Percentiles rank a stretch among this genome's conserved stretches.
These are phyloP conservation scores for Oscheius sp. DNA, from an alignment of 2,888 invertebrate genomes.

Conservation along the genomic window DNA sequence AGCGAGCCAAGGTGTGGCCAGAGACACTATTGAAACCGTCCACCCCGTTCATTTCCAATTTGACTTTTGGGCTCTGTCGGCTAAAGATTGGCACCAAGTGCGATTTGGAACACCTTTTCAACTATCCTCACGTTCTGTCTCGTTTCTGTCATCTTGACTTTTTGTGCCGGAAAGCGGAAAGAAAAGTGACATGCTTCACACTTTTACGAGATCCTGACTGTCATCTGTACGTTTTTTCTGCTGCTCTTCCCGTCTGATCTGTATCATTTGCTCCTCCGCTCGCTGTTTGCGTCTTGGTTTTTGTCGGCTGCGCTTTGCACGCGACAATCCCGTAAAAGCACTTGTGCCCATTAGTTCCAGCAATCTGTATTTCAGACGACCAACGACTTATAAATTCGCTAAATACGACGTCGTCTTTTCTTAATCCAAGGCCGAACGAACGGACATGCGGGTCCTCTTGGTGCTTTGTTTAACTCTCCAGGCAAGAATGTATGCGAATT, in stretches of 20 bases:
- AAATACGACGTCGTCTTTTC: no score
- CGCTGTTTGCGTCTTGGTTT: constrained; percentile 3
- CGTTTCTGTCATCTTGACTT: no score
- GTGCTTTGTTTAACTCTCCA: neutral
- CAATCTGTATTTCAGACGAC: no score
- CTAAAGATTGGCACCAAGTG: no score
- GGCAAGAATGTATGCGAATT: neutral
- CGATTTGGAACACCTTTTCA: no score
- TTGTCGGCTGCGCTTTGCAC: constrained; percentile 17
- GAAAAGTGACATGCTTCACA: no score
- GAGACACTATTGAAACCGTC: constrained; percentile 1
- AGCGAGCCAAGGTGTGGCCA: neutral
- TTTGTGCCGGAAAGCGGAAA: no score
- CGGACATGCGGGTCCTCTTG: constrained; percentile 19
- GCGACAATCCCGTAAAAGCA: constrained; percentile 14
- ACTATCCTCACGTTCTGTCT: no score
- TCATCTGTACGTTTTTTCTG: neutral
- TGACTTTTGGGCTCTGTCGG: neutral
- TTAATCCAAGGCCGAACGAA: neutral
- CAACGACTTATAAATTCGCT: no score
- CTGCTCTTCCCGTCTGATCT: neutral
- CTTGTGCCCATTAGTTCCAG: constrained; percentile 7
- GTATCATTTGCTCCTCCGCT: constrained; percentile 12
- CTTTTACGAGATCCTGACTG: neutral
- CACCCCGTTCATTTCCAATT: neutral